Evolutionary conservation across 2,888 invertebrate species (phyloP).

Genomic region (Drosophila pegasa): DNA sequence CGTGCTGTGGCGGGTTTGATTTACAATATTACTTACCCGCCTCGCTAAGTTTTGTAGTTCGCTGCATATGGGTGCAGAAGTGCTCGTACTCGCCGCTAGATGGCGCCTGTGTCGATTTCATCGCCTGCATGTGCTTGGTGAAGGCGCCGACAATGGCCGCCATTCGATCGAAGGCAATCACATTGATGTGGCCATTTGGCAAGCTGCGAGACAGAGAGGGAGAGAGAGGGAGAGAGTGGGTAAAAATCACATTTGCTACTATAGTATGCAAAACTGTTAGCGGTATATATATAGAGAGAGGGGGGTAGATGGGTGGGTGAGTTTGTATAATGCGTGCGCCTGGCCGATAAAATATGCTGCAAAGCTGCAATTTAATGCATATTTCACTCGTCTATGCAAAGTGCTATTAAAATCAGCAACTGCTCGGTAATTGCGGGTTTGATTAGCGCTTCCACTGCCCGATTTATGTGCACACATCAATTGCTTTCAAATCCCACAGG

Average conservation of each 20-base stretch:
- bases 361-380: conserved; percentile 31
- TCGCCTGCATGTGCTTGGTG: conserved; percentile 84
- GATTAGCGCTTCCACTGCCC: conserved; percentile 57
- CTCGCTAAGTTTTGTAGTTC: conserved; percentile 83
- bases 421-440: conserved; percentile 43
- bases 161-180: conserved; percentile 86
- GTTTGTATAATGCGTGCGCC: conserved; percentile 4
- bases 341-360: conserved; percentile 37
- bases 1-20: conserved; percentile 42
- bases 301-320: not conserved
- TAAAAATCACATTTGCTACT: conserved; percentile 5
- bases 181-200: conserved; percentile 93
- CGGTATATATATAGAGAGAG: not conserved
- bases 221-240: not conserved
- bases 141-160: conserved; percentile 85
- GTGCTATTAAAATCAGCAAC: conserved; percentile 53
- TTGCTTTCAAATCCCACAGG: conserved; percentile 35
- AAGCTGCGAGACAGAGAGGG: conserved; percentile 85
- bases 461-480: conserved; percentile 55
- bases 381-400: conserved; percentile 21
- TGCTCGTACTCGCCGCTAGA: conserved; percentile 82
- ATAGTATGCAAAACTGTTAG: conserved; percentile 7
- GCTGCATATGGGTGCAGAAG: conserved; percentile 84
- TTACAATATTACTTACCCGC: conserved; percentile 82
- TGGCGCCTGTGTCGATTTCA: conserved; percentile 74